Percentiles rank a stretch among this genome's conserved stretches.
phyloP scores from a whole-genome alignment of 2,888 invertebrate genomes.

The Andrena praecox region DNA sequence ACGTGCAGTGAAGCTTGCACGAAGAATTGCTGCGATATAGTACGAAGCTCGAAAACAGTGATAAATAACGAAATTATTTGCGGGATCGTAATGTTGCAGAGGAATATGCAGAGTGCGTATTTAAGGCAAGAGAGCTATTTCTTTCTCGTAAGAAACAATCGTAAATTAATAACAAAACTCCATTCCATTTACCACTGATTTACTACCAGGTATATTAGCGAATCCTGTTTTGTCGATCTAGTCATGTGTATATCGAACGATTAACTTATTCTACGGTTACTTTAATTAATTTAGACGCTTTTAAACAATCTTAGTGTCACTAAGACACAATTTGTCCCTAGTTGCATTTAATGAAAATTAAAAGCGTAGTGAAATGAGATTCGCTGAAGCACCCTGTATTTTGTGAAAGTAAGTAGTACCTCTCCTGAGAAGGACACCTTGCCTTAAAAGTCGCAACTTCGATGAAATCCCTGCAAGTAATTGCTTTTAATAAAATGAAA shows the following conservation, averaged over 20 bases:
- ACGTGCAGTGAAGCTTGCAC: slow-evolving; percentile 15
- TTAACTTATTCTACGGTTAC: background rate
- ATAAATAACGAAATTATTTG: slow-evolving; percentile 42
- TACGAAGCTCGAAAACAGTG: slow-evolving; percentile 12
- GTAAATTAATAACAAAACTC: background rate
- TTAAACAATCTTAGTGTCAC: background rate
- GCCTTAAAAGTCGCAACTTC: slow-evolving; percentile 29
- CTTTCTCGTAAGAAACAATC: background rate
- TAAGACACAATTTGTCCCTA: background rate
- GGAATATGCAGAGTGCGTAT: background rate
- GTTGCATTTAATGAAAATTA: background rate
- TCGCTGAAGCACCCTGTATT: too few species aligned
- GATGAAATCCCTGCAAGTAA: slow-evolving; percentile 12
- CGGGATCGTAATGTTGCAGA: slow-evolving; percentile 13
- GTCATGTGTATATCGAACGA: slow-evolving; percentile 30
- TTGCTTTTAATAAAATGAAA: slow-evolving; percentile 25
- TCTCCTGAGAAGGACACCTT: background rate
- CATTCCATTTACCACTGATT: background rate
- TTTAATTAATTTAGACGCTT: slow-evolving; percentile 4
- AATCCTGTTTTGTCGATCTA: slow-evolving; percentile 32
- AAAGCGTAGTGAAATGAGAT: background rate
- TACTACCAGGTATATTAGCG: background rate
- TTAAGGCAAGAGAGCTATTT: slow-evolving; percentile 33
- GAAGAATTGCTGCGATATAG: slow-evolving; percentile 28
- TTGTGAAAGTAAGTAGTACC: too few species aligned